phyloP scores from a whole-genome alignment of 1,140 invertebrate genomes.

The Wiebesia pumilae region DNA sequence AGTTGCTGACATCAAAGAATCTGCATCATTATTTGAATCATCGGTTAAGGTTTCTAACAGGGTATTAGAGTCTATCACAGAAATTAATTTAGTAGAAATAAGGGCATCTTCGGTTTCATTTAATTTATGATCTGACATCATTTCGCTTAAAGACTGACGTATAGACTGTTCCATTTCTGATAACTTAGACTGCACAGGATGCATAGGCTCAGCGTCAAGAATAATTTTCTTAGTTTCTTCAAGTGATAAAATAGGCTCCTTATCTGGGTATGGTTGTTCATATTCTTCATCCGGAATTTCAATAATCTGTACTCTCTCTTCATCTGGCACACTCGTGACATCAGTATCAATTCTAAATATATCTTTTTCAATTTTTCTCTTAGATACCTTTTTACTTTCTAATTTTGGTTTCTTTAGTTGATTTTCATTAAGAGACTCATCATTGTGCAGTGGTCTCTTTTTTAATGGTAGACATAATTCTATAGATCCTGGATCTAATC shows the following conservation, averaged over 20 bases:
- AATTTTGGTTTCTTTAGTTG: constrained; percentile 49
- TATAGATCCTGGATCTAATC: constrained; percentile 29
- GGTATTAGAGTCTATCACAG: constrained; percentile 25
- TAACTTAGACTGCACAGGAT: constrained; percentile 48
- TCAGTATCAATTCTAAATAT: constrained; percentile 54
- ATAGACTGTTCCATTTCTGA: constrained; percentile 58
- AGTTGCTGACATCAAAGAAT: neutral
- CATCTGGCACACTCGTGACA: constrained; percentile 65
- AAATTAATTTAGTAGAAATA: neutral
- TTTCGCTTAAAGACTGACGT: constrained; percentile 62
- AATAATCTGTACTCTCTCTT: constrained; percentile 72
- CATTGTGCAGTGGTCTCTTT: constrained; percentile 62
- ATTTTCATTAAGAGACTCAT: constrained; percentile 55
- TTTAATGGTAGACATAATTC: constrained; percentile 67
- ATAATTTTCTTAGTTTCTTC: constrained; percentile 67
- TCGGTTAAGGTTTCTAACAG: constrained; percentile 47
- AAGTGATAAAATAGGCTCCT: constrained; percentile 60
- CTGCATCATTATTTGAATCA: constrained; percentile 36
- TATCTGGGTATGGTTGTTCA: constrained; percentile 67
- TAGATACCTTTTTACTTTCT: constrained; percentile 31
- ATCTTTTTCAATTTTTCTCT: constrained; percentile 32
- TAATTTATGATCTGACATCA: constrained; percentile 60
- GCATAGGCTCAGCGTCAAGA: constrained; percentile 56
- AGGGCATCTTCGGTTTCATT: constrained; percentile 36
- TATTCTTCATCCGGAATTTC: constrained; percentile 71